Evolutionary conservation across 2,888 invertebrate species (phyloP), one percentile per base, ranked within the genome.

Genomic region (Cantharis rustica): DNA sequence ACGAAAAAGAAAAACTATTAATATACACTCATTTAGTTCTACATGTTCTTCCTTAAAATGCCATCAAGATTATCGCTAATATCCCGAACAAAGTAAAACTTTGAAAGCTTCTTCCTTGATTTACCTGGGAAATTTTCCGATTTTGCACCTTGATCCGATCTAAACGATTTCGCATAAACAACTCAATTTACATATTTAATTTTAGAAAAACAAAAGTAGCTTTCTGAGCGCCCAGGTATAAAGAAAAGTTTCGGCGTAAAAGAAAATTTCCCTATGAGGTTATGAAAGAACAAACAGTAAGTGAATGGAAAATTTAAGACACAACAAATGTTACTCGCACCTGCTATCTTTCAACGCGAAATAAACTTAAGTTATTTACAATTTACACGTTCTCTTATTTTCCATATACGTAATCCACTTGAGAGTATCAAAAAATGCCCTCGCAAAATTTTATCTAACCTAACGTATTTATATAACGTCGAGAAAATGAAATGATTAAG

Each of bases 221-320:
- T 5, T 47, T 47, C 3, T n/a, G 47, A n/a, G 5, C n/a, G 5
- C 47, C 31, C 47, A 47, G 31, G 31, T 31, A 31, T 11, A 31
- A 31, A 31, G 47, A n/a, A 47, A 47, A 47, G 47, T 47, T 47
- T n/a, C n/a, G n/a, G 11, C 5, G 47, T 47, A 47, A 47, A 31
- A 47, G 47, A 47, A 47, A 47, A 47, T 47, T 47, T 47, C n/a
- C 7, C 47, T n/a, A 5, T 0, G 9, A 66, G 23, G 70, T 64
- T 26, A 69, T 73, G 70, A 76, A 73, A 73, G 73, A 69, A 73
- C 76, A 76, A 69, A 15, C 31, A 69, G 61, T 47, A 73, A 76
- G 73, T 70, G 68, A 69, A 73, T 73, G 73, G 76, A 71, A 73
- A 76, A 73, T 76, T 77, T 74, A 77, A 77, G 77, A 77, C 73